Evolutionary conservation across 1,140 invertebrate genomes (phyloP).

Genomic region (Drosophila setifemur): DNA sequence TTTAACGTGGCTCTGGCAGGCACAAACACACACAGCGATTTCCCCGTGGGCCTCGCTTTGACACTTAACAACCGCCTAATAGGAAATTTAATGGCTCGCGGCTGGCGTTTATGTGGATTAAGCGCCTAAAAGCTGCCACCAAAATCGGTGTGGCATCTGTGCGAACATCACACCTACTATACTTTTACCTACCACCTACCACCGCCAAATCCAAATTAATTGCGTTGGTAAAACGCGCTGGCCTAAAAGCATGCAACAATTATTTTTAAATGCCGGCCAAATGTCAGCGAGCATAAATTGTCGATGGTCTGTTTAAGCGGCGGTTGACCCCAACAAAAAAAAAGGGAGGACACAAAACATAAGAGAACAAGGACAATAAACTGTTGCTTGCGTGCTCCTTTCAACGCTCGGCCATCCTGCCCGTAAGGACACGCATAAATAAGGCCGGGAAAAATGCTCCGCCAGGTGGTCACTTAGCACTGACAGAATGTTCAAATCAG

Average conservation of each 20-base stretch:
- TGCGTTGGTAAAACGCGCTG: neutral
- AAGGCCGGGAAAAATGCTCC: conserved; percentile 6
- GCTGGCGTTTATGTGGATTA: conserved; percentile 36
- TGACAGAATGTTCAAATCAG: conserved; percentile 26
- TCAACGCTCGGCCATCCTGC: neutral
- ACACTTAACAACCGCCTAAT: conserved; percentile 55
- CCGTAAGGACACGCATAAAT: conserved; percentile 38
- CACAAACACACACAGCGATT: neutral
- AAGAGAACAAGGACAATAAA: neutral
- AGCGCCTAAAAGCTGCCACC: conserved; percentile 13
- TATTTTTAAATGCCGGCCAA: conserved; percentile 39
- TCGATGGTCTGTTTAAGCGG: conserved; percentile 21
- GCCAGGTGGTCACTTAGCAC: conserved; percentile 45
- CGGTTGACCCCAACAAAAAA: conserved; percentile 46
- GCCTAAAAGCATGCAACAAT: conserved; percentile 40
- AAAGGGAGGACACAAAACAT: neutral
- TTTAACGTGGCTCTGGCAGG: conserved; percentile 8
- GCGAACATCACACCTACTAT: conserved; percentile 11
- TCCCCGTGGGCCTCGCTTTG: conserved; percentile 25
- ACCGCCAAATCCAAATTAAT: conserved; percentile 22
- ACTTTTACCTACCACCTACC: no score
- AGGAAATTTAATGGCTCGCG: conserved; percentile 35
- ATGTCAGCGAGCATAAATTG: conserved; percentile 24
- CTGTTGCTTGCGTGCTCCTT: conserved; percentile 40
- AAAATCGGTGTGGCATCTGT: conserved; percentile 15